Evolutionary conservation across 2,888 invertebrate species (phyloP), one percentile per base, ranked within the genome.

Genomic region (Muscina levida): DNA sequence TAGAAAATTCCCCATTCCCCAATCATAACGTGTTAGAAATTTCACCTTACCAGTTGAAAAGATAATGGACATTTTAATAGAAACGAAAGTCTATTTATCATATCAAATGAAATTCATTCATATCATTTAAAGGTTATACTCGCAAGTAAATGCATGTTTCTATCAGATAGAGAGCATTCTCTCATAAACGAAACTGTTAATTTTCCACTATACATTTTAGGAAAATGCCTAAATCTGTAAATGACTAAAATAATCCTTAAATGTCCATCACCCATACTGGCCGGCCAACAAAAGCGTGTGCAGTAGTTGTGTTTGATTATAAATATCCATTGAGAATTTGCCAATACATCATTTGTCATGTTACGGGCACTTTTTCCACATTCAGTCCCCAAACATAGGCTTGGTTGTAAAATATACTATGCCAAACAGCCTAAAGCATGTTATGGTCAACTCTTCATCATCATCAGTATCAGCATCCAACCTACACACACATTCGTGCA

Each of bases 331-430:
- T 85, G 86, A 86, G 86, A 86, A 86, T 85, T 87, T 75, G 53
- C 84, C 84, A 88, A 88, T 87, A 86, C 87, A 88, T 88, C 89
- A 88, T 87, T 88, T 85, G 85, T 83, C 84, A 86, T 86, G 85
- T 85, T 86, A 85, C 85, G 85, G 84, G 84, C 1, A 19, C 72
- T 68, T 26, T 56, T 11, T 51, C 4, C 67, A 39, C 19, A 37
- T 53, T 31, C 1, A 19, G 46, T 53, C 22, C 42, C 11, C 26
- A 42, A 17, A 1, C 24, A 68, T 24, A 53, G 68, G 11, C 56
- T 53, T 59, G 44, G 31, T 5, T 31, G 31, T 31, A 31, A 31
- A 8, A 8, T 31, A 31, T 31, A 31, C 31, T 31, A n/a, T n/a
- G 44, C 70, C 77, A 73, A 77, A 67, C 51, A 62, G 74, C 77